Evolutionary conservation across 2,797 vertebrate species (phyloP).

Genomic region (Eutrigla gurnardus): DNA sequence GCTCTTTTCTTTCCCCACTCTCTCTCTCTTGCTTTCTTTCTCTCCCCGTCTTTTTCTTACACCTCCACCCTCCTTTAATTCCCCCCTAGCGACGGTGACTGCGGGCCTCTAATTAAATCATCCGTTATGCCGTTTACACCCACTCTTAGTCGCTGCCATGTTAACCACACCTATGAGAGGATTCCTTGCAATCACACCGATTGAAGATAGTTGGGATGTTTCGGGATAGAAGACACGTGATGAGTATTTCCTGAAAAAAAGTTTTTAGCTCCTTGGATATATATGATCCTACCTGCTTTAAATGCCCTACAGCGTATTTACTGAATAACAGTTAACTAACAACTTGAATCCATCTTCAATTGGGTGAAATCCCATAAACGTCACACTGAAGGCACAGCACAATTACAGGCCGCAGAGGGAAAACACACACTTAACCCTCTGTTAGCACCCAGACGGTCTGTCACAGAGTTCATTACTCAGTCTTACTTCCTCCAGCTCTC

Average conservation of each 20-base stretch:
- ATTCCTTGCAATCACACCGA: conserved; percentile 25
- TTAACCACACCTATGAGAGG: conserved; percentile 27
- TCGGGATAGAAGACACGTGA: conserved; percentile 21
- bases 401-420: conserved; percentile 47
- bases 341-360: conserved; percentile 35
- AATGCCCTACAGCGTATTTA: conserved; percentile 27
- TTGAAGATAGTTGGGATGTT: conserved; percentile 17
- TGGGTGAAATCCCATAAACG: conserved; percentile 37
- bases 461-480: conserved; percentile 73
- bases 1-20: conserved; percentile 42
- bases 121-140: conserved; percentile 39
- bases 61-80: conserved; percentile 31
- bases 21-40: conserved; percentile 28
- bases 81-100: conserved; percentile 38
- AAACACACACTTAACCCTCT: conserved; percentile 58
- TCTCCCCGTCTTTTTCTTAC: conserved; percentile 10
- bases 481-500: conserved; percentile 54
- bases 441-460: conserved; percentile 60
- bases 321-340: conserved; percentile 15
- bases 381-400: conserved; percentile 24
- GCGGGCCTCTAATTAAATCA: conserved; percentile 68
- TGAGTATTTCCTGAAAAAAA: conserved; percentile 37
- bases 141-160: conserved; percentile 33
- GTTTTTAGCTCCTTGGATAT: background rate
- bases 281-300: conserved; percentile 14